Percentiles rank a stretch among this genome's conserved stretches.
These are phyloP conservation scores for Heliothis peltigera DNA, from an alignment of 2,888 invertebrate species.

Conservation along the genomic window DNA sequence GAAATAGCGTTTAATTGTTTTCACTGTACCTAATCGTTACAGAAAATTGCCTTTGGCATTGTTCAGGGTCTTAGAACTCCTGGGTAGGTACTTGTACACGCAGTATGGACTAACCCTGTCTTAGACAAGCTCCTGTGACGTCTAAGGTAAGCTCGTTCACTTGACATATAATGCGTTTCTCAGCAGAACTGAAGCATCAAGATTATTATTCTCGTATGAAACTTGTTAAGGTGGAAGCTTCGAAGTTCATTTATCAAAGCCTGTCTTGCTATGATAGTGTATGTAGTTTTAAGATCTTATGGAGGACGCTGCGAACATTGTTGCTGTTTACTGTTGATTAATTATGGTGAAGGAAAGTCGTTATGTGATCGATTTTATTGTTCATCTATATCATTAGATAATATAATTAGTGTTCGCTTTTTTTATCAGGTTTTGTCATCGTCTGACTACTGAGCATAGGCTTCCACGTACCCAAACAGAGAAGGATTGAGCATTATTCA, in stretches of 20 bases:
- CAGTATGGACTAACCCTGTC: neutral
- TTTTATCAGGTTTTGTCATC: too few species aligned
- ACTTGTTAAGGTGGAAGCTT: conserved; percentile 17
- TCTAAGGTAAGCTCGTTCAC: conserved; percentile 10
- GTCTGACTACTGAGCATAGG: too few species aligned
- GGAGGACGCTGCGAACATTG: too few species aligned
- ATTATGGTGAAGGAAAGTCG: too few species aligned
- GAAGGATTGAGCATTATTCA: too few species aligned
- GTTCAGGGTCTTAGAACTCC: neutral
- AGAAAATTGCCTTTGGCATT: neutral
- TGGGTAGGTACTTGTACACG: too few species aligned
- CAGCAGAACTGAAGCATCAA: neutral
- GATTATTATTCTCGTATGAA: conserved; percentile 9
- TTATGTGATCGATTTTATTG: too few species aligned
- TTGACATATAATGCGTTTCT: neutral
- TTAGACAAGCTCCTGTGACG: neutral
- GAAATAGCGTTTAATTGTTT: neutral
- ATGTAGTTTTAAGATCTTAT: too few species aligned
- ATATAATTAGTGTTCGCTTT: too few species aligned
- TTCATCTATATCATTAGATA: too few species aligned
- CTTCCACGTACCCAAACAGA: too few species aligned
- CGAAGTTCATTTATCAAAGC: conserved; percentile 1
- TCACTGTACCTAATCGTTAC: neutral
- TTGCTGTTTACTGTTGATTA: too few species aligned
- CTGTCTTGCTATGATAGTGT: neutral